phyloP scores from a whole-genome alignment of 2,888 invertebrate genomes.

The Ferrisia virgata region DNA sequence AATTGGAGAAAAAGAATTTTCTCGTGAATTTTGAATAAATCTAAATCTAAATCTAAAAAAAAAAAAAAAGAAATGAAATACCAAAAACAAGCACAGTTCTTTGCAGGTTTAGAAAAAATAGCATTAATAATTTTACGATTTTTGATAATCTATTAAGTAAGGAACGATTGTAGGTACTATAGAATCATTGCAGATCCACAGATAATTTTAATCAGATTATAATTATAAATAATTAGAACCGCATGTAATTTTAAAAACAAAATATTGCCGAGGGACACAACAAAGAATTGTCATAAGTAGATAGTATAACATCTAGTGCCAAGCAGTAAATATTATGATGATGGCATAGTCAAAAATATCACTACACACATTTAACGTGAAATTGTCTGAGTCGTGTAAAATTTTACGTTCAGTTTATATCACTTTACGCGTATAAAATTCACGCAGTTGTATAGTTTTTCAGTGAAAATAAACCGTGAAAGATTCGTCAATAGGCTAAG shows the following conservation, averaged over 20 bases:
- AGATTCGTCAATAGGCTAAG: too few relatives aligned
- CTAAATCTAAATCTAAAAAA: too few relatives aligned
- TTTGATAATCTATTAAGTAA: background rate
- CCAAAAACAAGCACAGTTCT: too few relatives aligned
- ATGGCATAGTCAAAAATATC: background rate
- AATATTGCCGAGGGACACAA: background rate
- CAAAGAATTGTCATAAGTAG: background rate
- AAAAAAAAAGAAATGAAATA: too few relatives aligned
- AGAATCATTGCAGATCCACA: background rate
- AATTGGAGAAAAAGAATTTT: too few relatives aligned
- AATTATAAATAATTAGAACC: background rate
- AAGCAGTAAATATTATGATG: constrained; percentile 9
- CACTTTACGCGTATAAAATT: background rate
- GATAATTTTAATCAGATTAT: background rate
- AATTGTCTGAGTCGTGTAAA: background rate
- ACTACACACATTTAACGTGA: background rate
- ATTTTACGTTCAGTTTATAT: background rate
- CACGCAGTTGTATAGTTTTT: background rate
- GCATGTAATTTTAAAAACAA: background rate
- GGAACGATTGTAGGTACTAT: background rate
- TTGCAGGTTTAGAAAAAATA: too few relatives aligned
- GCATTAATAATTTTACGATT: background rate
- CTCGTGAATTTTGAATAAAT: too few relatives aligned
- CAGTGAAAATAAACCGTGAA: too few relatives aligned
- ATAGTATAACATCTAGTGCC: background rate